Percentiles rank a stretch among this genome's conserved stretches.
Conservation (phyloP, 2,113 vertebrate genomes). For the Odontophorus gujanensis region DNA sequence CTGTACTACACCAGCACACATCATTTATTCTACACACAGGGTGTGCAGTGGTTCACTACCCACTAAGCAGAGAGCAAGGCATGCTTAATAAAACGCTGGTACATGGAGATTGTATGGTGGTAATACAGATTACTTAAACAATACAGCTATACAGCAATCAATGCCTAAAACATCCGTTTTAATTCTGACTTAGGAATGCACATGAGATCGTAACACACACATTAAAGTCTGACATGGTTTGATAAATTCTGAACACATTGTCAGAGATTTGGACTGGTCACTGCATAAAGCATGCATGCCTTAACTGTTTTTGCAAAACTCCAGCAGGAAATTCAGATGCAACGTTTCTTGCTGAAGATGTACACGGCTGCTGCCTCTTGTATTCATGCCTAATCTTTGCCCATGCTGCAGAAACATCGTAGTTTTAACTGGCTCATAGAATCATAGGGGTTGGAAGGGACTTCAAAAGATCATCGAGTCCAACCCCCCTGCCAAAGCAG, state of each 20-base stretch:
- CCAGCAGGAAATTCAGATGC: background rate
- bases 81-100: background rate
- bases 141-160: background rate
- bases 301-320: background rate
- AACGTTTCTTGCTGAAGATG: background rate
- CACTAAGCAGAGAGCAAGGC: background rate
- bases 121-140: background rate
- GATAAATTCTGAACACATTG: background rate
- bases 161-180: background rate
- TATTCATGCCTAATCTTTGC: background rate
- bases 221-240: background rate
- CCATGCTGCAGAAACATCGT: background rate
- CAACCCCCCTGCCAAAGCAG: too few relatives aligned
- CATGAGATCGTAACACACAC: background rate
- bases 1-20: background rate
- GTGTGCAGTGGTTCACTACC: background rate
- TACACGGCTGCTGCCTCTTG: background rate
- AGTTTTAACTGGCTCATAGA: background rate
- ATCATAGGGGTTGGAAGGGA: too few relatives aligned
- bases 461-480: too few relatives aligned
- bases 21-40: background rate
- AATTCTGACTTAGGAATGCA: background rate
- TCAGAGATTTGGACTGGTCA: background rate
- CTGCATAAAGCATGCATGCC: background rate
- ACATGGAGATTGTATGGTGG: background rate